Evolutionary conservation across 1,140 invertebrate species (phyloP).

Genomic region (Oscheius sp.): DNA sequence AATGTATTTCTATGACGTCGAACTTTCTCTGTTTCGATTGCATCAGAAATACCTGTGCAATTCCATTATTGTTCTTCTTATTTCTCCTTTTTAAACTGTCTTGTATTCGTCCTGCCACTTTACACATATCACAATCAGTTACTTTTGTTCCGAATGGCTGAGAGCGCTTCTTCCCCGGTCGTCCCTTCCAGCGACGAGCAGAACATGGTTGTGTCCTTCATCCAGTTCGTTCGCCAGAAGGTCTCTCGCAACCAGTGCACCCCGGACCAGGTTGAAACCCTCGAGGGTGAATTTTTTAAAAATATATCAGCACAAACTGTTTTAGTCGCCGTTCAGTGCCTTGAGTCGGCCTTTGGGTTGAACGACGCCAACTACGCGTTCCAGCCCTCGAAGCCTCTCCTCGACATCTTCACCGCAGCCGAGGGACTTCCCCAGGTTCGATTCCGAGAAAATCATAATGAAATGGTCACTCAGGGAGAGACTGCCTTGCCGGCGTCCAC

Average conservation of each 20-base stretch:
- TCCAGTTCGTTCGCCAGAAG: slow-evolving; percentile 59
- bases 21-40: too few relatives aligned
- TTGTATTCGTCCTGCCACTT: too few relatives aligned
- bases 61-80: too few relatives aligned
- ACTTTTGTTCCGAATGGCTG: too few relatives aligned
- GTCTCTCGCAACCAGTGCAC: slow-evolving; percentile 56
- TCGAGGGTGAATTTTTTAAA: slow-evolving; percentile 50
- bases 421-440: slow-evolving; percentile 42
- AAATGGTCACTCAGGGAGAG: neutral
- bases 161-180: neutral
- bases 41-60: too few relatives aligned
- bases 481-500: slow-evolving; percentile 10
- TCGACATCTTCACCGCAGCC: slow-evolving; percentile 55
- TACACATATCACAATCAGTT: too few relatives aligned
- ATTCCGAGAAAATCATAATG: slow-evolving; percentile 8
- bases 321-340: slow-evolving; percentile 58
- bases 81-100: neutral
- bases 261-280: slow-evolving; percentile 52
- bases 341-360: slow-evolving; percentile 53
- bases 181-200: slow-evolving; percentile 37
- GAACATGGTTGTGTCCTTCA: slow-evolving; percentile 57
- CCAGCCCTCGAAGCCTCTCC: slow-evolving; percentile 54
- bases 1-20: neutral
- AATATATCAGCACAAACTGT: neutral
- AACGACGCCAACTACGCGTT: slow-evolving; percentile 58